phyloP scores from a whole-genome alignment of 2,113 vertebrate genomes.

The Propithecus coquereli region DNA sequence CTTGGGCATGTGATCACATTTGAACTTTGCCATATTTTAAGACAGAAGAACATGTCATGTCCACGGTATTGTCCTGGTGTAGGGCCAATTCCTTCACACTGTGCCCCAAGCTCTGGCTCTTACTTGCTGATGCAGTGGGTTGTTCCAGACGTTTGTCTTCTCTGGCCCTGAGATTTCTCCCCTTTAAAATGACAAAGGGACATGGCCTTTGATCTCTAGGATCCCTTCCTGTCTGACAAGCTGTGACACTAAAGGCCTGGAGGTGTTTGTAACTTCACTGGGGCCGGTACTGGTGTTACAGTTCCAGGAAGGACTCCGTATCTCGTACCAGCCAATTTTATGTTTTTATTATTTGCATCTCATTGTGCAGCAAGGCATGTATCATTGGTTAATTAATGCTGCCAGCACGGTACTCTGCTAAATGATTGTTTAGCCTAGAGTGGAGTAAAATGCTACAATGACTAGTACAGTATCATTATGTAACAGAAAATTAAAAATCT shows the following conservation, averaged over 20 bases:
- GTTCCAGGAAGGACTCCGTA: no score
- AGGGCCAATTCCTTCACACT: accelerated
- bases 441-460: slow-evolving; percentile 77
- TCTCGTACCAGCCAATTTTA: slow-evolving; percentile 31
- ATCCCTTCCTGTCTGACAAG: background rate
- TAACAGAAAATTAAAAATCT: slow-evolving; percentile 86
- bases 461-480: slow-evolving; percentile 80
- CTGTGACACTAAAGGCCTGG: background rate
- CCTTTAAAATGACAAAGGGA: background rate
- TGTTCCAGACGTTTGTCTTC: background rate
- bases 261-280: accelerated
- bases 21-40: background rate
- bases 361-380: slow-evolving; percentile 78
- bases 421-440: slow-evolving; percentile 81
- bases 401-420: slow-evolving; percentile 73
- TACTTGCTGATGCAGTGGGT: accelerated
- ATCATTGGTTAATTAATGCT: slow-evolving; percentile 82
- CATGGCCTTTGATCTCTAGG: background rate
- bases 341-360: slow-evolving; percentile 71
- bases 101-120: accelerated
- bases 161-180: background rate
- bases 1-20: background rate
- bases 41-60: background rate
- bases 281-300: accelerated
- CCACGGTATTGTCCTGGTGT: accelerated